Evolutionary conservation across 2,888 invertebrate genomes (phyloP).

Genomic region (Nomada goodeniana): DNA sequence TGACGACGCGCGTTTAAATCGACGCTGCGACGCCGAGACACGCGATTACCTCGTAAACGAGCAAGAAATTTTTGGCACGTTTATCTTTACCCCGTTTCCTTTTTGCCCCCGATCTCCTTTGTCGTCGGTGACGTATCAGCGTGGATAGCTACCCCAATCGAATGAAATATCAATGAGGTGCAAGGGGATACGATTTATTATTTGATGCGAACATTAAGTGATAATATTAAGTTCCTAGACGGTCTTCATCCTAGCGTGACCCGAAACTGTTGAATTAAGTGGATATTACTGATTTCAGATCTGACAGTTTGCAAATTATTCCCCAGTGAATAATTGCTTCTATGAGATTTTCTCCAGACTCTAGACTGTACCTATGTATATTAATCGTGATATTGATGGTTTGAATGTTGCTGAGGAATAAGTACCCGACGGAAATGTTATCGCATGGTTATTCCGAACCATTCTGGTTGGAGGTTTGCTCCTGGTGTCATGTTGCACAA

Average conservation of each 20-base stretch:
- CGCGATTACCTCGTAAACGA: conserved; percentile 68
- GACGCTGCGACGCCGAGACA: conserved; percentile 38
- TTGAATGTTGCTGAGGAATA: too few relatives aligned
- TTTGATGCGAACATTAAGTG: conserved; percentile 42
- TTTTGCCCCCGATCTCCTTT: conserved; percentile 17
- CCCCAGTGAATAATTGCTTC: too few relatives aligned
- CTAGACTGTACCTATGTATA: too few relatives aligned
- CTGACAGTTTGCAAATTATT: too few relatives aligned
- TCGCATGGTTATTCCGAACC: too few relatives aligned
- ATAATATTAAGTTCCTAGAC: too few relatives aligned
- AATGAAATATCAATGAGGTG: conserved; percentile 36
- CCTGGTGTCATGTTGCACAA: too few relatives aligned
- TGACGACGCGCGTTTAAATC: conserved; percentile 59
- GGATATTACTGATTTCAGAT: neutral
- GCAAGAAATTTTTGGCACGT: conserved; percentile 69
- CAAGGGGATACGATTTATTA: conserved; percentile 62
- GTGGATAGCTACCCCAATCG: conserved; percentile 26
- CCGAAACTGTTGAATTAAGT: neutral
- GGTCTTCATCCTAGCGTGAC: too few relatives aligned
- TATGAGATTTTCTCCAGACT: too few relatives aligned
- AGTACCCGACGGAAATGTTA: too few relatives aligned
- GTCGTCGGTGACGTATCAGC: conserved; percentile 24
- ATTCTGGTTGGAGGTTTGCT: too few relatives aligned
- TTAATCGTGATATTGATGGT: too few relatives aligned
- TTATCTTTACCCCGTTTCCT: conserved; percentile 44